Base-by-base conservation (phyloP, 1,140 invertebrate genomes). In the Plutomurus gul region DNA sequence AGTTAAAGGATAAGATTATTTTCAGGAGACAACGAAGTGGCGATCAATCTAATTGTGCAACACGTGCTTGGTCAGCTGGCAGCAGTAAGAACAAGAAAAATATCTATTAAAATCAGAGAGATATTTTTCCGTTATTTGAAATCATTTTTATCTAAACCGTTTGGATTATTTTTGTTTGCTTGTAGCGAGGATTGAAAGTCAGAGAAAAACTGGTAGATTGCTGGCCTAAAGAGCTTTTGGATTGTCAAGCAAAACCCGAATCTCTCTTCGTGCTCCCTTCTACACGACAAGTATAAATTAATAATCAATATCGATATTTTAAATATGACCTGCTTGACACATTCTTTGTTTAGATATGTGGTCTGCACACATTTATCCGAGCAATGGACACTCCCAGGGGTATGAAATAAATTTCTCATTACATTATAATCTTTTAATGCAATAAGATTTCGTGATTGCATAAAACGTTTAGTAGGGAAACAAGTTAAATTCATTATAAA, bases 1-100 rank as follows among this genome's bases (percentile, higher is more conserved):
- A n/a, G n/a, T n/a, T n/a, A n/a, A n/a, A n/a, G n/a, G n/a, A n/a
- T n/a, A n/a, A n/a, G n/a, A n/a, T n/a, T n/a, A n/a, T n/a, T n/a
- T n/a, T n/a, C n/a, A n/a, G n/a, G 98, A 0, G 96, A 99, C 84
- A 99, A 99, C 88, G 92, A 92, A 85, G 95, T 99, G 47, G 98
- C 97, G 37, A 98, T 99, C 82, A 93, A 97, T 86, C 89, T 99
- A 33, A 98, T 99, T 83, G 97, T 99, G 4, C 95, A 98, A 85
- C 97, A 99, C 86, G 95, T 99, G 8, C 96, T 99, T 85, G 96
- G 95, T 16, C 96, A 99, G 86, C 88, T 99, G 33, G 93, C 96
- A 85, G 86, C 93, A 89, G 93, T 95, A 86, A 65, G 56, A 36
- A n/a, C n/a, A n/a, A n/a, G n/a, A n/a, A n/a, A n/a, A n/a, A n/a